Base-by-base conservation (phyloP, 53 echinoderm and acorn worm species). In the Holothuria leucospilota region DNA sequence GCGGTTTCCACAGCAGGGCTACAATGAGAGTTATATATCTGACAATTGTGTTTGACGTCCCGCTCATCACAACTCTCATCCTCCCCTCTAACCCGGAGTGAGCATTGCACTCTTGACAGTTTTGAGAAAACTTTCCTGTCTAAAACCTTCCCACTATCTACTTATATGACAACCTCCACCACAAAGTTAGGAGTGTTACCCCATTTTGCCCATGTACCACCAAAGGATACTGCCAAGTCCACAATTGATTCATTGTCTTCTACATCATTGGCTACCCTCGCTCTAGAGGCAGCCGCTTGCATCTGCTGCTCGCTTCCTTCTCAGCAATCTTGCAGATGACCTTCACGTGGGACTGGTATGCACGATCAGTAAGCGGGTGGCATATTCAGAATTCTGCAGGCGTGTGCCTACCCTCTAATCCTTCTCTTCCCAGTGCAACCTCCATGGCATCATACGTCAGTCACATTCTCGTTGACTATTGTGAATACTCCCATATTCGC, bases 81-180 rank as follows among this genome's bases (percentile, higher is more conserved):
- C 49, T 16, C 71, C 71, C 59, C 71, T 59, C 71, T 38, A 29
- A 68, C 59, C 69, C 71, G 49, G 56, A 53, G 20, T 39, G 23
- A 20, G 53, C 39, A 39, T 8, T 84, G 81, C 89, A 89, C 29
- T 84, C 84, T 11, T 52, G 62, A 84, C 89, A 89, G 10, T 71
- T 70, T 89, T 34, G 84, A 84, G 15, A 84, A 16, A 1, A 84
- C 73, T 52, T 63, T 84, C 49, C 29, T 28, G 72, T 89, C 89
- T 63, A 89, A 46, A 6, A 89, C 89, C 3, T 81, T 64, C 49
- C 89, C 66, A 62, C 63, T 89, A 49, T 89, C 84, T 21, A 62
- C 46, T 28, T 84, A 39, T 23, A 84, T 89, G 15, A 74, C 83
- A 58, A 89, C 64, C 28, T 84, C 68, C 34, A 34, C 13, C 34